These are phyloP conservation scores for Brienomyrus brachyistius DNA, from an alignment of 2,113 vertebrate species.

Conservation along the genomic window DNA sequence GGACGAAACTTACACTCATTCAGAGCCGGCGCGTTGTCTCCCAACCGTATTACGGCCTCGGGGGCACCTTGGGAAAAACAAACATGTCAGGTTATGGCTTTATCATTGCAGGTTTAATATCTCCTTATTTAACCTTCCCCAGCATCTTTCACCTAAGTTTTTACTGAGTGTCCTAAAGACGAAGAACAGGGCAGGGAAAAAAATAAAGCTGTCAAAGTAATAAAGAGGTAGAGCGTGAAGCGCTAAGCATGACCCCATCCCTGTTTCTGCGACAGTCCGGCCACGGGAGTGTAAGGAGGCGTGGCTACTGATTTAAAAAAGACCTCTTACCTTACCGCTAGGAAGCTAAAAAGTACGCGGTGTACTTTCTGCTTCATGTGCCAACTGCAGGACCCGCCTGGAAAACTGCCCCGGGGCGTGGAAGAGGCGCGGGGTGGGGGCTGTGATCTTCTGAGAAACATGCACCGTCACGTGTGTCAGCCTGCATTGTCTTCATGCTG, in stretches of 20 bases:
- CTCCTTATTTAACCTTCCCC: background rate
- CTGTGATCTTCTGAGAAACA: background rate
- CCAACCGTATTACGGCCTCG: background rate
- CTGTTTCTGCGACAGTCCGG: background rate
- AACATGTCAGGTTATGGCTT: background rate
- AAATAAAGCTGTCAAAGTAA: background rate
- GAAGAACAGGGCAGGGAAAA: background rate
- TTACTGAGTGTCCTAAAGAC: background rate
- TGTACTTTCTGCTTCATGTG: background rate
- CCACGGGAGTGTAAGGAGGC: background rate
- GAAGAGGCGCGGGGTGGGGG: background rate
- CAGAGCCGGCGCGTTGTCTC: background rate
- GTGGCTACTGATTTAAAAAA: background rate
- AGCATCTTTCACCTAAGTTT: background rate
- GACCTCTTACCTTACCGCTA: background rate
- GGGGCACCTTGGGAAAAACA: background rate
- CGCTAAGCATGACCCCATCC: background rate
- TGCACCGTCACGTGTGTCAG: background rate
- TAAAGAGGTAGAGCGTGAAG: background rate
- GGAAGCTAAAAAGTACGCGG: background rate
- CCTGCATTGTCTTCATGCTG: background rate
- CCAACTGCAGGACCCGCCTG: background rate
- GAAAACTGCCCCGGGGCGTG: background rate
- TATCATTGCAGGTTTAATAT: background rate
- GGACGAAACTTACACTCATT: background rate